Percentiles rank a stretch among this genome's conserved stretches.
These are phyloP conservation scores for Chironomus striatipennis DNA, from an alignment of 1,140 invertebrate species.

Conservation along the genomic window DNA sequence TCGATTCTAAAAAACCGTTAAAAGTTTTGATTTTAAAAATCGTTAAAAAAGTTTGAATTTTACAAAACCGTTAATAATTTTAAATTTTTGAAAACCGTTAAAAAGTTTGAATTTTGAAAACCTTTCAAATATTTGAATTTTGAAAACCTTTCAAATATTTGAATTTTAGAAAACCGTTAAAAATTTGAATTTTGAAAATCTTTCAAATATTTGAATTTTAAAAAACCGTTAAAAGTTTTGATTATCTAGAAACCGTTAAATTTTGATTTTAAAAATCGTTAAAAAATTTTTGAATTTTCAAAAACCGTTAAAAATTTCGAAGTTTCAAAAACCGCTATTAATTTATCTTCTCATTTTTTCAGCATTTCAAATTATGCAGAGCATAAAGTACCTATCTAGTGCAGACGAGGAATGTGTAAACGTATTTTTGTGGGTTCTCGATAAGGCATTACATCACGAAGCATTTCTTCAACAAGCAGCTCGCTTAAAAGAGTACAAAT, in stretches of 20 bases:
- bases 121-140: background rate
- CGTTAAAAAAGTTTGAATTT: background rate
- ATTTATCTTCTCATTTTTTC: background rate
- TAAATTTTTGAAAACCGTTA: no score
- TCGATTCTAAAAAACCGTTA: background rate
- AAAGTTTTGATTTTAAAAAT: background rate
- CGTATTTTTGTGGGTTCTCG: conserved; percentile 36
- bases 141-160: no score
- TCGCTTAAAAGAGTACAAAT: conserved; percentile 39
- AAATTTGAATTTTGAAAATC: no score
- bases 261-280: background rate
- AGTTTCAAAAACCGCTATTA: background rate
- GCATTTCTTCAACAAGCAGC: conserved; percentile 38
- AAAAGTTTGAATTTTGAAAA: background rate
- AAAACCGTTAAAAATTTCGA: no score
- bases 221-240: no score
- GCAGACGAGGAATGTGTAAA: conserved; percentile 36
- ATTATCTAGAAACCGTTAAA: no score
- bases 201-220: background rate
- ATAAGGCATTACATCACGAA: conserved; percentile 38
- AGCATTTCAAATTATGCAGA: background rate
- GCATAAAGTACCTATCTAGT: conserved; percentile 15
- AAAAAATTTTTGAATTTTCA: no score
- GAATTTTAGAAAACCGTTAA: background rate
- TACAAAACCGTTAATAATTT: background rate